Conservation (phyloP, 2,888 invertebrate species). For the Cerastoderma edule region DNA sequence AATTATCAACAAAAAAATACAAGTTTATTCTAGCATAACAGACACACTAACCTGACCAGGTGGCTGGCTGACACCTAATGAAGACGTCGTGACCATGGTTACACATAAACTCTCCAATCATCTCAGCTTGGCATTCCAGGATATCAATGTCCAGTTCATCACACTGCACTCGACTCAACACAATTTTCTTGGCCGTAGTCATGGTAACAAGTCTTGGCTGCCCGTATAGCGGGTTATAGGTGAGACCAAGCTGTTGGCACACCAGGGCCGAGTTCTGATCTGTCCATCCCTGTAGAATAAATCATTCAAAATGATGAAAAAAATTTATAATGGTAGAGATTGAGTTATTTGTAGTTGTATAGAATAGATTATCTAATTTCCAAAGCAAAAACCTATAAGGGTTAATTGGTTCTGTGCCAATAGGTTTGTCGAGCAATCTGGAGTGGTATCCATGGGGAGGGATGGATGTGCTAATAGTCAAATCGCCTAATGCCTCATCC, state of each 20-base stretch:
- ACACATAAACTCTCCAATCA: constrained; percentile 88
- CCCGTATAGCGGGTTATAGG: constrained; percentile 96
- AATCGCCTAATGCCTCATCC: too few relatives aligned
- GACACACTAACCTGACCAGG: constrained; percentile 83
- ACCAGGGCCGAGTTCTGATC: constrained; percentile 95
- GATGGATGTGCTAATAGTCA: too few relatives aligned
- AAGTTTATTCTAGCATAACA: background rate
- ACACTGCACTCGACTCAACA: constrained; percentile 92
- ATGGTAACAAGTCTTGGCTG: constrained; percentile 87
- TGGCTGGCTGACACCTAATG: constrained; percentile 82
- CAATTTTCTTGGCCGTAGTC: constrained; percentile 85
- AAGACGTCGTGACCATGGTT: constrained; percentile 79
- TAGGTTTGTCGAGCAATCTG: too few relatives aligned
- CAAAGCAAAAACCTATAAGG: too few relatives aligned
- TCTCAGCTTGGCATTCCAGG: constrained; percentile 90
- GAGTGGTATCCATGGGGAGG: too few relatives aligned
- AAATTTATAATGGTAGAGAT: too few relatives aligned
- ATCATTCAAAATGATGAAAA: background rate
- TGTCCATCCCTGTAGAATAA: constrained; percentile 91
- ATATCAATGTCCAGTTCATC: constrained; percentile 95
- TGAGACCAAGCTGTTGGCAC: constrained; percentile 97
- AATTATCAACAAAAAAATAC: background rate
- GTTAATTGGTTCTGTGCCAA: too few relatives aligned
- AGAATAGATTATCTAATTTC: too few relatives aligned
- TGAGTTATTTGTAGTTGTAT: background rate